Evolutionary conservation across 2,797 vertebrate species (phyloP), one percentile per base, ranked within the genome.

Genomic region (Chelon labrosus): DNA sequence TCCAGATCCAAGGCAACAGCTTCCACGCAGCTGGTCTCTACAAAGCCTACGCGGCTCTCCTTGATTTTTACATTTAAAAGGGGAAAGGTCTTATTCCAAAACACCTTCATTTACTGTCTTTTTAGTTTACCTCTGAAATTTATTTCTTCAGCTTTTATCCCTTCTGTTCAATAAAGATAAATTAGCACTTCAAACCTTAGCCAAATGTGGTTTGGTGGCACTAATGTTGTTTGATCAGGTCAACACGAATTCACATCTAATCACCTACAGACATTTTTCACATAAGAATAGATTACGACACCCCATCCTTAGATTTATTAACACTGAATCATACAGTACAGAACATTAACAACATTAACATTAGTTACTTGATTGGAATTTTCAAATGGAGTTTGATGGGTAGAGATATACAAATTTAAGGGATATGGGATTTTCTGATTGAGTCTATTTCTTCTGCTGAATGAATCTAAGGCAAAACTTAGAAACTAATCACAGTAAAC

Each of bases 101-200:
- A 46, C 57, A 17, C 70, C 2, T 70, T 80, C 17, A 83, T 87
- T 65, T 19, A 56, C 62, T 46, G 44, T n/a, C 38, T 69, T 70
- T 66, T 71, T 72, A 80, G 39, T 63, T 37, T 47, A 49, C 37
- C 61, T 80, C 68, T 79, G 54, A 74, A 68, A 79, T 87, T 82
- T 62, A 55, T 65, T 51, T 50, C 56, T 58, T 73, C 44, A 74
- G 80, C 80, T 77, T 90, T 85, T 54, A 88, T 90, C 85, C 70
- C 22, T 22, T 68, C 8, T 22, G 77, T 85, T 87, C 60, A 85
- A 89, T 90, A 77, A 31, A 62, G 61, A 70, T 4, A 41, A 50
- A 93, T 93, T 89, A 85, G 63, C 88, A 91, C 89, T 91, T 91
- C 82, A 90, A 87, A 88, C 68, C 39, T 14, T 25, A 42, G 35